Evolutionary conservation across 64 coral and sea anemone species (phyloP).

Genomic region (Pocillopora verrucosa): DNA sequence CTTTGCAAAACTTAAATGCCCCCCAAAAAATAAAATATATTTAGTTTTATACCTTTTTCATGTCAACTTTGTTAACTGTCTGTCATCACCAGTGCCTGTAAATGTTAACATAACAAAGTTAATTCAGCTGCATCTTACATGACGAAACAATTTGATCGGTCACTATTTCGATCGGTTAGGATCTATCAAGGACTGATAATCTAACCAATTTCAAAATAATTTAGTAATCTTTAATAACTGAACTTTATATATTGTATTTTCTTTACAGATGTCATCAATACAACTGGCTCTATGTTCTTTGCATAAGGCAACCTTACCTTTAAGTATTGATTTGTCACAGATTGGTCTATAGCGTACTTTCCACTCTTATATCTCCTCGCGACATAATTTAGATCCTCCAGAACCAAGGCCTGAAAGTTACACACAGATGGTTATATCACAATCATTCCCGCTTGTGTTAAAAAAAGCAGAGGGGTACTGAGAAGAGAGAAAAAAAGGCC

Average conservation of each 20-base stretch:
- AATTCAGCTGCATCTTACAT: too few relatives aligned
- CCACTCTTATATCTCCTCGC: slow-evolving; percentile 93
- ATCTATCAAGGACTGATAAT: too few relatives aligned
- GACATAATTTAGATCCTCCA: slow-evolving; percentile 89
- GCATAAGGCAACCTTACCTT: slow-evolving; percentile 47
- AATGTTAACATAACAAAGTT: background rate
- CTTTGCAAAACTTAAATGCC: too few relatives aligned
- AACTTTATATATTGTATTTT: background rate
- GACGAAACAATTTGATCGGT: too few relatives aligned
- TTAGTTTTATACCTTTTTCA: slow-evolving; percentile 61
- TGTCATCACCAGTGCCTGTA: slow-evolving; percentile 78
- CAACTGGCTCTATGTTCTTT: too few relatives aligned
- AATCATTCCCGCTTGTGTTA: too few relatives aligned
- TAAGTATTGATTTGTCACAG: slow-evolving; percentile 75
- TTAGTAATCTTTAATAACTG: too few relatives aligned
- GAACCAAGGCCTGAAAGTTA: slow-evolving; percentile 74
- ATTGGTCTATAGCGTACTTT: slow-evolving; percentile 78
- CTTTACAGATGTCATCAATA: background rate
- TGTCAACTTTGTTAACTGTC: slow-evolving; percentile 60
- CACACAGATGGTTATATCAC: background rate
- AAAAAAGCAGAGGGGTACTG: too few relatives aligned
- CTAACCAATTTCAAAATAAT: too few relatives aligned
- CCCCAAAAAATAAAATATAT: too few relatives aligned
- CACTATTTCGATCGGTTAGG: too few relatives aligned
- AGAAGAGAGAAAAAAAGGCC: too few relatives aligned